Percentiles rank a stretch among this genome's conserved stretches.
These are phyloP conservation scores for Conus betulinus DNA, from an alignment of 1,140 invertebrate genomes.

Conservation along the genomic window DNA sequence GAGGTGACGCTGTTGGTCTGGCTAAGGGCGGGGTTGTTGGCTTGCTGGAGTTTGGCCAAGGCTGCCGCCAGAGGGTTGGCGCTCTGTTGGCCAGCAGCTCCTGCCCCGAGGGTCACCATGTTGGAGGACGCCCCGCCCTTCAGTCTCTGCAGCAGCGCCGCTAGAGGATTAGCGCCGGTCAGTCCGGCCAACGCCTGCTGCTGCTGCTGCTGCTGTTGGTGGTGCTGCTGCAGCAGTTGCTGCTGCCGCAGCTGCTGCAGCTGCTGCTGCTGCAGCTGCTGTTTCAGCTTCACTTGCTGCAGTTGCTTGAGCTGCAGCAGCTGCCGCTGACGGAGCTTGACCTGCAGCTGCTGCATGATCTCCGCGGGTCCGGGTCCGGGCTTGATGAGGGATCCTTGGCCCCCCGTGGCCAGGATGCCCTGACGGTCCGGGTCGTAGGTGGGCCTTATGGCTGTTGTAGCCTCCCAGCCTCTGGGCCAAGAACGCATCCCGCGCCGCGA, in stretches of 20 bases:
- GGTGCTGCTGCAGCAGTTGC: not conserved
- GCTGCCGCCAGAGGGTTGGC: no score
- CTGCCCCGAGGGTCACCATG: no score
- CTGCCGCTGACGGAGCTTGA: not conserved
- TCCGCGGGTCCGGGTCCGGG: not conserved
- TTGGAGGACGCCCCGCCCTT: not conserved
- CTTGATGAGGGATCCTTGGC: not conserved
- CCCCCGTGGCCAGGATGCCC: conserved; percentile 11
- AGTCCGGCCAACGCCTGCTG: not conserved
- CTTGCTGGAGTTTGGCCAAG: no score
- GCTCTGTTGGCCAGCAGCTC: no score
- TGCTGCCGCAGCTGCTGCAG: not conserved
- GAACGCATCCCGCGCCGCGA: not conserved
- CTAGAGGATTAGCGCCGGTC: not conserved
- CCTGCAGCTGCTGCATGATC: conserved; percentile 5
- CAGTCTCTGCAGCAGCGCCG: not conserved
- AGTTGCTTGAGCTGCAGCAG: not conserved
- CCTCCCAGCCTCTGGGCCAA: not conserved
- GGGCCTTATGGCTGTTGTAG: not conserved
- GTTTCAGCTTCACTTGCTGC: not conserved
- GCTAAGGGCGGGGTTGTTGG: no score
- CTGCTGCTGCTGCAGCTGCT: conserved; percentile 3
- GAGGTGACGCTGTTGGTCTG: no score
- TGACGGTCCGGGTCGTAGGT: not conserved
- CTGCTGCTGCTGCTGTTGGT: not conserved